Percentiles rank a stretch among this genome's conserved stretches.
Evolutionary conservation across 2,113 vertebrate genomes (phyloP).

Genomic region (Halichoerus grypus): DNA sequence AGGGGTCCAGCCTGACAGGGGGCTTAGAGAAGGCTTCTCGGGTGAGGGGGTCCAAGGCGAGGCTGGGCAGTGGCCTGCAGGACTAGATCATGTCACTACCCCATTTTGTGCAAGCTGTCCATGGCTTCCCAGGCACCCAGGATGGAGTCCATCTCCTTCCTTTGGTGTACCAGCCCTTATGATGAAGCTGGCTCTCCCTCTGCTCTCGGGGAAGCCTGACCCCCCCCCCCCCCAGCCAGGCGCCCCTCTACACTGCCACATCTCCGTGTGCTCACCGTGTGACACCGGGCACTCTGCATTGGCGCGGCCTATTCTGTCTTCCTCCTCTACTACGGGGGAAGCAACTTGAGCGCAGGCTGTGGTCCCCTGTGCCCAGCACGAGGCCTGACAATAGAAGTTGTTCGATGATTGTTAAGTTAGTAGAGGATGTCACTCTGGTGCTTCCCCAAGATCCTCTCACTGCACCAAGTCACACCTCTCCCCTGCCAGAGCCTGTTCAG

Average conservation of each 20-base stretch:
- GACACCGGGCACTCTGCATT: not conserved
- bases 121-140: not conserved
- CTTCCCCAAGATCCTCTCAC: not conserved
- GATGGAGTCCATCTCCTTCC: not conserved
- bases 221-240: not conserved
- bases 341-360: not conserved
- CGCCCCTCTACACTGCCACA: not conserved
- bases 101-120: not conserved
- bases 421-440: not conserved
- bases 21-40: not conserved
- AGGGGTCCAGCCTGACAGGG: not conserved
- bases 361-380: conserved; percentile 31
- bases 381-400: conserved; percentile 55
- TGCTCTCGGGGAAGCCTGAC: not conserved
- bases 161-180: not conserved
- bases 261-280: not conserved
- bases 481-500: not conserved
- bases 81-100: not conserved
- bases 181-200: not conserved
- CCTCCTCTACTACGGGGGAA: not conserved
- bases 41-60: not conserved
- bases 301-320: conserved; percentile 21
- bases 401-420: not conserved
- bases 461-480: not conserved
- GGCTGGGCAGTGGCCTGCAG: not conserved